A percentile compares a stretch with the other conserved stretches of the same genome.
Conservation (phyloP, 1,140 invertebrate species). For the Camponotus vicinus region DNA sequence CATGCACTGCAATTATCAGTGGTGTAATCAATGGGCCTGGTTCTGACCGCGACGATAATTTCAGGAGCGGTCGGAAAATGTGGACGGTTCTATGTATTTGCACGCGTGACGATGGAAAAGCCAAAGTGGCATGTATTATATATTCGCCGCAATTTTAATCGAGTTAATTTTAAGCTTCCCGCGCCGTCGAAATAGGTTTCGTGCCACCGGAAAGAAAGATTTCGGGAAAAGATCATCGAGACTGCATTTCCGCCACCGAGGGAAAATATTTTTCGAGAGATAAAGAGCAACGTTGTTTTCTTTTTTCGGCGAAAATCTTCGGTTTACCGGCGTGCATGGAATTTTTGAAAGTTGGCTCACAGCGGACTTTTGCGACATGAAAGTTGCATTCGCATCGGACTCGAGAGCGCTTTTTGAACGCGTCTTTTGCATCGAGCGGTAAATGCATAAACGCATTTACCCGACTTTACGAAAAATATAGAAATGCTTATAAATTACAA, state of each 20-base stretch:
- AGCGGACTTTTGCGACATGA: neutral
- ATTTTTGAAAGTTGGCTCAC: constrained; percentile 29
- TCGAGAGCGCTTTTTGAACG: constrained; percentile 1
- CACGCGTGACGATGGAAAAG: neutral
- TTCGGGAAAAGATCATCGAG: neutral
- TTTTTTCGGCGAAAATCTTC: neutral
- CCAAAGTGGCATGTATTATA: neutral
- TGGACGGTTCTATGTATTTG: constrained; percentile 42
- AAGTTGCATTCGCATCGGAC: constrained; percentile 35
- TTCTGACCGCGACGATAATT: constrained; percentile 78
- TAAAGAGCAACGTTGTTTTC: neutral
- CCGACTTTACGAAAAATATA: neutral
- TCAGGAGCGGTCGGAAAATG: constrained; percentile 76
- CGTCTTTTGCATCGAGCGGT: neutral
- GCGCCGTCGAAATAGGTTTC: neutral
- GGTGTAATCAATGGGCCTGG: constrained; percentile 80
- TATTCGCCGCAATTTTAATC: constrained; percentile 73
- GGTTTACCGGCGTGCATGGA: neutral
- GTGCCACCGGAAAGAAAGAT: neutral
- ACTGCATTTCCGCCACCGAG: neutral
- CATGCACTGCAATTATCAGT: constrained; percentile 73
- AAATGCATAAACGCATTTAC: neutral
- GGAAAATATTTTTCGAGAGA: constrained; percentile 22
- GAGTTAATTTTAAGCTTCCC: constrained; percentile 73
- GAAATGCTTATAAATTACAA: too few relatives aligned